Percentiles rank a stretch among this genome's conserved stretches.
Conservation (phyloP, 2,888 invertebrate species). For the Nasonia oneida region DNA sequence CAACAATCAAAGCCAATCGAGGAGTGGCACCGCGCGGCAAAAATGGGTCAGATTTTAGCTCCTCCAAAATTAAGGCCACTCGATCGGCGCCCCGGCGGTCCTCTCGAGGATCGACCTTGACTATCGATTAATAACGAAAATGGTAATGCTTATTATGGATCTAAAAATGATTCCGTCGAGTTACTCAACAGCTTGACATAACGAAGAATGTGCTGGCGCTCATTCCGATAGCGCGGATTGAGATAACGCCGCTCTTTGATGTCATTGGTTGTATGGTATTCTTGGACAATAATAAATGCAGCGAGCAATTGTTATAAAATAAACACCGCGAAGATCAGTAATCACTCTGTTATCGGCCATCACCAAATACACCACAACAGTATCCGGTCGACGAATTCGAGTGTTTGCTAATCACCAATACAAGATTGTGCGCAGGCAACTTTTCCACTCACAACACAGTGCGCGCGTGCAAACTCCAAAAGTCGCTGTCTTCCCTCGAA, state of each 20-base stretch:
- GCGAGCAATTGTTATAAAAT: not conserved
- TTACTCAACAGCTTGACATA: not conserved
- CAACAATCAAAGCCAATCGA: slow-evolving; percentile 21
- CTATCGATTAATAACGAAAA: not conserved
- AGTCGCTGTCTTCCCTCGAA: no score
- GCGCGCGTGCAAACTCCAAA: no score
- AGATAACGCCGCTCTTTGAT: not conserved
- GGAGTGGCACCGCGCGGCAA: not conserved
- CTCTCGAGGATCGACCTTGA: not conserved
- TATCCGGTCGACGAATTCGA: not conserved
- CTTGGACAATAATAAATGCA: not conserved
- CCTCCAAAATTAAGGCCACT: slow-evolving; percentile 15
- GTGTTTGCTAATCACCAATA: not conserved
- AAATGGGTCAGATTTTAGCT: slow-evolving; percentile 25
- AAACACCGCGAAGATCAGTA: not conserved
- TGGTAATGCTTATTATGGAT: no score
- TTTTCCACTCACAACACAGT: not conserved
- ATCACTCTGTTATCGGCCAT: not conserved
- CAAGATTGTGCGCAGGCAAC: not conserved
- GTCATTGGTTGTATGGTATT: not conserved
- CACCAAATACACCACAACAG: not conserved
- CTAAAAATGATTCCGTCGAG: not conserved
- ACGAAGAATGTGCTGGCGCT: not conserved
- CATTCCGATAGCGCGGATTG: not conserved
- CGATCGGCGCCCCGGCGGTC: not conserved